phyloP scores from a whole-genome alignment of 2,888 invertebrate species.

The Spodoptera littoralis region DNA sequence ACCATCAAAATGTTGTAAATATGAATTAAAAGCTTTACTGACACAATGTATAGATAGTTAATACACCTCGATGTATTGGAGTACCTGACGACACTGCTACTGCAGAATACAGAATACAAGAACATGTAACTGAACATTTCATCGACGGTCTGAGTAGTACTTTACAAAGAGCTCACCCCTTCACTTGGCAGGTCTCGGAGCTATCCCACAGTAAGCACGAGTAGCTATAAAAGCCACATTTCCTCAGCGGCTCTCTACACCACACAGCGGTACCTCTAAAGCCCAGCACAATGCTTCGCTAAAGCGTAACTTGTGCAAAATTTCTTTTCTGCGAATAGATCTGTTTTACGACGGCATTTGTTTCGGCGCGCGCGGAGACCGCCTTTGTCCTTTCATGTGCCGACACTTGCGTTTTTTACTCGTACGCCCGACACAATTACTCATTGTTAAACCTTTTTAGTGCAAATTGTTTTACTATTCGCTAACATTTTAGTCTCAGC shows the following conservation, averaged over 20 bases:
- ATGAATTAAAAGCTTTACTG: too few species aligned
- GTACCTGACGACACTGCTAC: too few species aligned
- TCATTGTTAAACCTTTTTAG: slow-evolving; percentile 69
- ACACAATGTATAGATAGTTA: too few species aligned
- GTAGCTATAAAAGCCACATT: slow-evolving; percentile 51
- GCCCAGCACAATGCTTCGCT: slow-evolving; percentile 47
- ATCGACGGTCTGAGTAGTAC: too few species aligned
- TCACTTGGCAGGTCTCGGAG: slow-evolving; percentile 16
- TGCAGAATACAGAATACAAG: too few species aligned
- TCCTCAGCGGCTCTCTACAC: slow-evolving; percentile 35
- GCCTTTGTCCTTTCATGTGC: slow-evolving; percentile 69
- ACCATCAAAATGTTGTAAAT: too few species aligned
- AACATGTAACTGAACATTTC: too few species aligned
- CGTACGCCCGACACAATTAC: slow-evolving; percentile 57
- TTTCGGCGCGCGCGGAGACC: slow-evolving; percentile 65
- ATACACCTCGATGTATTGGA: too few species aligned
- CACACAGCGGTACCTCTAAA: slow-evolving; percentile 43
- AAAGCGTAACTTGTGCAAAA: slow-evolving; percentile 77
- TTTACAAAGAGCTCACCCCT: slow-evolving; percentile 2
- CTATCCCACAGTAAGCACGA: slow-evolving; percentile 29
- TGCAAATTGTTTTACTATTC: slow-evolving; percentile 70
- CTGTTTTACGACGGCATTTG: slow-evolving; percentile 79
- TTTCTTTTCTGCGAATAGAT: slow-evolving; percentile 83
- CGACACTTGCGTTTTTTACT: slow-evolving; percentile 59
- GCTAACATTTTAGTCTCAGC: slow-evolving; percentile 54